Base-by-base conservation (phyloP, 2,888 invertebrate genomes). In the Brachynemurus nebulosus region DNA sequence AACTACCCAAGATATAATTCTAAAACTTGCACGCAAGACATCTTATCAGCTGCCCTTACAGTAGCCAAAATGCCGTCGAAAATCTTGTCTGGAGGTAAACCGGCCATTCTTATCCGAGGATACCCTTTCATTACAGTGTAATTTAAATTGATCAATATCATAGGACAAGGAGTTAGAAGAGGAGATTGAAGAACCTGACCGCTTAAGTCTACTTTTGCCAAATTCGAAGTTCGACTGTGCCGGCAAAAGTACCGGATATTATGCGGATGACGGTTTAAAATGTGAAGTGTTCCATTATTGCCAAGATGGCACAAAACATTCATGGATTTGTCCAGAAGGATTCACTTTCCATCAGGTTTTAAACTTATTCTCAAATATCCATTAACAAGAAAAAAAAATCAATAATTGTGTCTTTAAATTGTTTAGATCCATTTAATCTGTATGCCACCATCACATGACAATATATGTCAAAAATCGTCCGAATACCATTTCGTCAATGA, bases 261-360 rank as follows among this genome's bases (percentile, higher is more conserved):
- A 91, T 59, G 91, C 91, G 19, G 91, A 91, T 58, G 85, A 88
- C 56, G 84, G 83, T 36, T 72, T 92, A 18, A 78, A 78, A 55
- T 92, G 91, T 58, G 90, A 91, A 65, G 88, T 91, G 30, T 92
- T 91, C 76, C 91, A 91, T 60, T 91, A 91, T 64, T 91, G 91
- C 59, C 88, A 90, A 59, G 90, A 88, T 54, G 85, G 80, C 54
- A 84, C 84, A 30, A 82, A 80, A 57, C 90, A 91, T 64, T 90
- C 90, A 2, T 92, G 91, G 90, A 81, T 91, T 55, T 92, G 91
- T 56, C 91, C 91, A 0, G 86, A 89, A 55, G 89, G 89, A 44
- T 90, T 91, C 60, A 78, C 80, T 40, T 86, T 86, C 76, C 86
- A 86, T 57, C 85, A 85, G 72, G 83, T 83, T 63, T 11, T n/a